Conservation (phyloP, 2,888 invertebrate species). For the Belgica antarctica region DNA sequence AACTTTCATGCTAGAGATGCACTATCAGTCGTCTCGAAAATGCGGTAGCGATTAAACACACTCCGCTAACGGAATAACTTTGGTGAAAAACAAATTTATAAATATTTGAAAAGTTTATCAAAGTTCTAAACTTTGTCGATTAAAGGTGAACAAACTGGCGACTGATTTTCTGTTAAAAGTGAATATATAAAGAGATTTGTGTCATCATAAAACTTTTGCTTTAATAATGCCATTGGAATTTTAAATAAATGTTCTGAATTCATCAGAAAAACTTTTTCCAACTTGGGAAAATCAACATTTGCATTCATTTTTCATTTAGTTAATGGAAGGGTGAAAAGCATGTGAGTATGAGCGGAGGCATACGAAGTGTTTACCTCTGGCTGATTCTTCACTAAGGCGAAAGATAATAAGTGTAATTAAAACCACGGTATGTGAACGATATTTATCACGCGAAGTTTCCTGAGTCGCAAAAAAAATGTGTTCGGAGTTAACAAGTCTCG, state of each 20-base stretch:
- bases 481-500: constrained; percentile 11
- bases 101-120: neutral
- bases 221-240: neutral
- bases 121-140: too few species aligned
- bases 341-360: neutral
- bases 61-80: constrained; percentile 5
- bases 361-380: neutral
- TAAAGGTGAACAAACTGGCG: too few species aligned
- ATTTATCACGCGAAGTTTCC: constrained; percentile 8
- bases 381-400: too few species aligned
- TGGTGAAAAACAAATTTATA: neutral
- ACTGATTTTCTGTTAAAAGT: constrained; percentile 2
- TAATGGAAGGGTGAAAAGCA: neutral
- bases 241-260: neutral
- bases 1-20: neutral
- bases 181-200: neutral
- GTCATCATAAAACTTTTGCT: neutral
- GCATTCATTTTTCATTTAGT: neutral
- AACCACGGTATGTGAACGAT: neutral
- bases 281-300: constrained; percentile 17
- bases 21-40: constrained; percentile 24
- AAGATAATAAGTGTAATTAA: constrained; percentile 4
- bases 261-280: neutral
- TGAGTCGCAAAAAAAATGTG: constrained; percentile 22
- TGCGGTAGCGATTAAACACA: constrained; percentile 37